These are phyloP conservation scores for Sceloporus tristichus DNA, from an alignment of 2,113 vertebrate genomes.

Conservation along the genomic window DNA sequence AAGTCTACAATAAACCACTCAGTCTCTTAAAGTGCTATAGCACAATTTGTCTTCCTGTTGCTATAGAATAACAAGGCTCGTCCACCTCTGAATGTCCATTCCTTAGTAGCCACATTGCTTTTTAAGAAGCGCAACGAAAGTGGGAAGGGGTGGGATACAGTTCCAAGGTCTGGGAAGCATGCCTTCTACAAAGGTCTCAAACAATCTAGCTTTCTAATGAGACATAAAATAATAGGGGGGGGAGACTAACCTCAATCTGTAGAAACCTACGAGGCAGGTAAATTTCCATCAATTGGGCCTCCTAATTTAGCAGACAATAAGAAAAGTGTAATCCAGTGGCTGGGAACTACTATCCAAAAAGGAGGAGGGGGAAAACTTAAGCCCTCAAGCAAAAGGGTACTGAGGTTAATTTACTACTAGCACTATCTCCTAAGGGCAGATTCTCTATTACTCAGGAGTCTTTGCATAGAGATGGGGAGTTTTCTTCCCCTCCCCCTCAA, in stretches of 20 bases:
- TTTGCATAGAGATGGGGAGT: conserved; percentile 31
- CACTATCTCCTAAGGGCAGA: conserved; percentile 12
- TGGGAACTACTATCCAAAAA: conserved; percentile 1
- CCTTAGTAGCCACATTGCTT: background rate
- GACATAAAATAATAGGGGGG: background rate
- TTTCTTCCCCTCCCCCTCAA: background rate
- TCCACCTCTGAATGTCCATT: conserved; percentile 10
- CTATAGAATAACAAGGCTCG: background rate
- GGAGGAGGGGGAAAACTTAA: background rate
- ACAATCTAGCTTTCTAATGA: background rate
- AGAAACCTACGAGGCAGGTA: background rate
- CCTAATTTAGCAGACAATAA: background rate
- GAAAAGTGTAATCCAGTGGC: background rate
- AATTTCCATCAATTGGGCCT: background rate
- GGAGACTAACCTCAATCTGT: background rate
- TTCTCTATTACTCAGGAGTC: conserved; percentile 27
- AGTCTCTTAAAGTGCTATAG: conserved; percentile 19
- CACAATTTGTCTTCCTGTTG: conserved; percentile 34
- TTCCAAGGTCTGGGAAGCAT: background rate
- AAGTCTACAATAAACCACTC: conserved; percentile 5
- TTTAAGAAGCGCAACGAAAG: conserved; percentile 6
- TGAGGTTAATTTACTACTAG: conserved; percentile 12
- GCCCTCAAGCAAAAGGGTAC: conserved; percentile 1
- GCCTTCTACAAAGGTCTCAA: conserved; percentile 1
- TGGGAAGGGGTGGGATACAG: background rate